Percentiles rank a stretch among this genome's conserved stretches.
These are phyloP conservation scores for Leptatherina wallacei DNA, from an alignment of 2,797 vertebrate genomes.

Conservation along the genomic window DNA sequence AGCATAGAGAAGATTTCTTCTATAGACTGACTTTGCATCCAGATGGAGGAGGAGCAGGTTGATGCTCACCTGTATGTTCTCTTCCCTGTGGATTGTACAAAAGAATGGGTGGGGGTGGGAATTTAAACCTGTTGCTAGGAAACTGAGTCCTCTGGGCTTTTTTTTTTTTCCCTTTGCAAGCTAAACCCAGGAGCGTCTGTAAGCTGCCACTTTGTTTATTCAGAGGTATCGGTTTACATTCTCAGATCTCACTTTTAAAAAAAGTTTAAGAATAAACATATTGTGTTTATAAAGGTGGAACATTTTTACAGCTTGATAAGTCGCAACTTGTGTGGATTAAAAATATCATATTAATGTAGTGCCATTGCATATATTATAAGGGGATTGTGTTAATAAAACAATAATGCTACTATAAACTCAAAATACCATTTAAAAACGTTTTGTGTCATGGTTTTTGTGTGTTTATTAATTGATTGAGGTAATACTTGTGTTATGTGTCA, in stretches of 20 bases:
- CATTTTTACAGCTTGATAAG: background rate
- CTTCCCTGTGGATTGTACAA: slow-evolving; percentile 63
- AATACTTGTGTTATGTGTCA: slow-evolving; percentile 21
- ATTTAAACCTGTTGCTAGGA: slow-evolving; percentile 74
- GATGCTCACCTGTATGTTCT: slow-evolving; percentile 63
- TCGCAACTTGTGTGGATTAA: background rate
- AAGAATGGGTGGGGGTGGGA: slow-evolving; percentile 69
- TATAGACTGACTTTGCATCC: slow-evolving; percentile 68
- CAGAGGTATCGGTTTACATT: slow-evolving; percentile 70
- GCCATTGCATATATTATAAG: background rate
- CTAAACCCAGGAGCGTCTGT: slow-evolving; percentile 49
- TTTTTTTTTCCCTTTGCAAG: slow-evolving; percentile 52
- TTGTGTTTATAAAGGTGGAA: background rate
- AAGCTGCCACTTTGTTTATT: slow-evolving; percentile 68
- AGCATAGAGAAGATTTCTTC: slow-evolving; percentile 25
- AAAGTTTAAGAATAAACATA: background rate
- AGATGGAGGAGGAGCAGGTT: slow-evolving; percentile 62
- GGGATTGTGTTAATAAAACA: background rate
- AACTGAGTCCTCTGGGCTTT: slow-evolving; percentile 65
- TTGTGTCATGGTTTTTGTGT: background rate
- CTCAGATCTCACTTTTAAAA: slow-evolving; percentile 20
- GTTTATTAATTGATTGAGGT: background rate
- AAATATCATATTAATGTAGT: background rate
- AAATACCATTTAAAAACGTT: background rate
- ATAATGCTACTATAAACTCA: background rate